Conservation (phyloP, 2,888 invertebrate species). For the Lycocerus yunnanus region DNA sequence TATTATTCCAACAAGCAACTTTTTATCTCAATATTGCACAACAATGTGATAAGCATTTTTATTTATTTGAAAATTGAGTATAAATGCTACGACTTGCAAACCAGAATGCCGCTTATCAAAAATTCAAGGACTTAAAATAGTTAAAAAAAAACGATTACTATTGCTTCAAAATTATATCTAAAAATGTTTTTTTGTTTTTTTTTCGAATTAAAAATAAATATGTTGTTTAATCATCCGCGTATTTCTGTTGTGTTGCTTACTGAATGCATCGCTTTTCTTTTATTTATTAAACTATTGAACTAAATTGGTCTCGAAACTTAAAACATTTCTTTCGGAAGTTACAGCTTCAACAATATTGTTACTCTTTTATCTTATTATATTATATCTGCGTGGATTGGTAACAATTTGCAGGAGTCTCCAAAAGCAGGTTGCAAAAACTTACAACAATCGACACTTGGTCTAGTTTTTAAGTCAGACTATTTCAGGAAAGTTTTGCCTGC, state of each 20-base stretch:
- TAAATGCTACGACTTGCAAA: neutral
- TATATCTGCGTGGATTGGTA: too few species aligned
- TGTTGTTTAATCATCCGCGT: neutral
- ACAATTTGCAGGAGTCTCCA: too few species aligned
- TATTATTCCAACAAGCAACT: neutral
- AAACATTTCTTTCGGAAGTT: neutral
- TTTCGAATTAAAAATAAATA: neutral
- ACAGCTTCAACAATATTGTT: neutral
- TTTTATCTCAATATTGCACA: neutral
- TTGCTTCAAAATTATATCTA: too few species aligned
- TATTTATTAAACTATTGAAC: neutral
- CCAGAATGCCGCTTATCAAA: too few species aligned
- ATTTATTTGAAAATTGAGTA: neutral
- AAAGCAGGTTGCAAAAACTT: too few species aligned
- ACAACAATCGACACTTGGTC: too few species aligned
- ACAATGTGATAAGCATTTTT: neutral
- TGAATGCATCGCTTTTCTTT: neutral
- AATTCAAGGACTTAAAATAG: too few species aligned
- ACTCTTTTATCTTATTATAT: too few species aligned
- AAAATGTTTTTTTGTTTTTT: too few species aligned
- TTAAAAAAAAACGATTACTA: too few species aligned
- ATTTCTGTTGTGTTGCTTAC: neutral
- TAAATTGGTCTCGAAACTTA: neutral
- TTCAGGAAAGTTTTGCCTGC: too few species aligned
- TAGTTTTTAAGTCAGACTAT: too few species aligned